Base-by-base conservation (phyloP, 2,113 vertebrate species). In the Anolis sagrei region DNA sequence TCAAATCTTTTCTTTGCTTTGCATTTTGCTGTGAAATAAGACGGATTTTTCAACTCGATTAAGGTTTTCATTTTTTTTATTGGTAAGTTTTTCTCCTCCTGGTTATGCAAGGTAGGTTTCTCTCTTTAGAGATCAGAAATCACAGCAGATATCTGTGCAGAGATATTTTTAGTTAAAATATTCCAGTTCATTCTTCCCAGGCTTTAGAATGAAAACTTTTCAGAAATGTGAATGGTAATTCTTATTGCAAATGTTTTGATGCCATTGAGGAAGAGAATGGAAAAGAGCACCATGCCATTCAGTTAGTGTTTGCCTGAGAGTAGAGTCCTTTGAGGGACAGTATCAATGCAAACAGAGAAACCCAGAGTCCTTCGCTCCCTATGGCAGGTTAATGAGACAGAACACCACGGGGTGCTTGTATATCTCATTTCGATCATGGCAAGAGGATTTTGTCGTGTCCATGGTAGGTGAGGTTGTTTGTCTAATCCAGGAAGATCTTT, bases 201-300 rank as follows among this genome's bases (percentile, higher is more conserved):
- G 68, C 79, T 82, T 75, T 82, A 83, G 86, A 87, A 92, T 49
- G 82, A 23, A 36, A 62, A 74, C 34, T 84, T 93, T 91, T 64
- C 86, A 66, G 73, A 80, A 82, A 81, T 72, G 1, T 88, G 89
- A 91, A 86, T 90, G 87, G 84, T 86, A 91, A 86, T 93, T 91
- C 85, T 91, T 86, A 86, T 44, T 81, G 32, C 86, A 87, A 85
- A 81, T 70, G 81, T 83, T 36, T 86, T 85, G 77, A 49, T 49
- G 87, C 89, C 83, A 86, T 89, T 86, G 85, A 86, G 39, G 84
- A 13, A 87, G 76, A 54, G 69, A 0, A 19, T 49, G 36, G 76
- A 64, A 32, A 18, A 4, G 62, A 61, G 76, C 75, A 83, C 81
- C 73, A 88, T 88, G 87, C 81, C 89, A 83, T 75, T 91, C 89